A percentile compares a stretch with the other conserved stretches of the same genome.
phyloP scores from a whole-genome alignment of 2,888 invertebrate species.

The Melanargia galathea region DNA sequence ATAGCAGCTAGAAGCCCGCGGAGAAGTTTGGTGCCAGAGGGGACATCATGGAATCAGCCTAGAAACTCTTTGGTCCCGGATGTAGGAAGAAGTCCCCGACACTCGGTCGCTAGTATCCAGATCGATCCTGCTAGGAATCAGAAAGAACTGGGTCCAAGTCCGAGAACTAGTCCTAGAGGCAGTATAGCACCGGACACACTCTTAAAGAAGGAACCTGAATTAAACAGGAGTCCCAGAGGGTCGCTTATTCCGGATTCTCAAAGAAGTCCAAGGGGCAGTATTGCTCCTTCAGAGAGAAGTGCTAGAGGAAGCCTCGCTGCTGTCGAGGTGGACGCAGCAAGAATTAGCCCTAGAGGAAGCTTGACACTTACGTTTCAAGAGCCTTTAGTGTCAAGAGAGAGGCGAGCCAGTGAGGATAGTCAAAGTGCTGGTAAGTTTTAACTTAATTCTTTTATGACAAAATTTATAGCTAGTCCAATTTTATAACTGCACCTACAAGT shows the following conservation, averaged over 20 bases:
- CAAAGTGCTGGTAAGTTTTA: slow-evolving; percentile 70
- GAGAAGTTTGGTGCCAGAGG: slow-evolving; percentile 83
- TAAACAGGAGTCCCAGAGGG: slow-evolving; percentile 79
- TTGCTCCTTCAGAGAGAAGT: slow-evolving; percentile 79
- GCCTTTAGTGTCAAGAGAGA: slow-evolving; percentile 78
- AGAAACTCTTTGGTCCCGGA: slow-evolving; percentile 83
- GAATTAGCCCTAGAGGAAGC: slow-evolving; percentile 82
- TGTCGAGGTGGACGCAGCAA: slow-evolving; percentile 63
- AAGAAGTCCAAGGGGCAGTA: slow-evolving; percentile 84
- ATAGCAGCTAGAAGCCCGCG: slow-evolving; percentile 80
- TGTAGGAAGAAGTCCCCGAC: slow-evolving; percentile 83
- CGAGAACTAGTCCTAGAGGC: slow-evolving; percentile 83
- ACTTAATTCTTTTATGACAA: not conserved
- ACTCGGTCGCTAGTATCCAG: slow-evolving; percentile 78
- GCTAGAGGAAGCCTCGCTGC: slow-evolving; percentile 71
- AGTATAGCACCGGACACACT: slow-evolving; percentile 75
- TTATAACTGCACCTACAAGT: no score
- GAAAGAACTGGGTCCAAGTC: slow-evolving; percentile 77
- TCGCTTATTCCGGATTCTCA: slow-evolving; percentile 83
- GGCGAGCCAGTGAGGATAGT: slow-evolving; percentile 84
- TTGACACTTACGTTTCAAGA: slow-evolving; percentile 84
- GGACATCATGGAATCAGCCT: slow-evolving; percentile 80
- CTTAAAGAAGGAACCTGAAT: slow-evolving; percentile 74
- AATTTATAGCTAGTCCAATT: not conserved
- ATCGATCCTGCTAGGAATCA: slow-evolving; percentile 70